These are phyloP conservation scores for Australoheros scitulus DNA, from an alignment of 2,113 vertebrate genomes.

Conservation along the genomic window DNA sequence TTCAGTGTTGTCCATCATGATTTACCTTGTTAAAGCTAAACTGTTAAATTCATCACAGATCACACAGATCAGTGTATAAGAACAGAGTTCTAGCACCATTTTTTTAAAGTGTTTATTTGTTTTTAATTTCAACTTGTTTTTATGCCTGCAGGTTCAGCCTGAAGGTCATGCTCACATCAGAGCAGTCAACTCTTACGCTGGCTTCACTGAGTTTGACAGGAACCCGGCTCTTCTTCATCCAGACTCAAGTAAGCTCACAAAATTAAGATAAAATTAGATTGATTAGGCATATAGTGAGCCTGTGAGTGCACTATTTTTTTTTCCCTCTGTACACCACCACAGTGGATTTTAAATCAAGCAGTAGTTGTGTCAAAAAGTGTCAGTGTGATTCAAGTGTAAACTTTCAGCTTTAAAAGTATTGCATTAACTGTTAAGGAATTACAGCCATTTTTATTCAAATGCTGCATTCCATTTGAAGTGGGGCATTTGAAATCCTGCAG, in stretches of 20 bases:
- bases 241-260: conserved; percentile 82
- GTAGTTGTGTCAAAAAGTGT: not conserved
- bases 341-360: not conserved
- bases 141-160: conserved; percentile 66
- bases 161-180: conserved; percentile 81
- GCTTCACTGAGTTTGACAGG: conserved; percentile 85
- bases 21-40: not conserved
- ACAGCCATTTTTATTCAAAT: not conserved
- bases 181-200: conserved; percentile 86
- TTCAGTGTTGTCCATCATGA: not conserved
- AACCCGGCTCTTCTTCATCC: conserved; percentile 80
- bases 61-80: not conserved
- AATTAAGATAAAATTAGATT: not conserved
- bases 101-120: not conserved
- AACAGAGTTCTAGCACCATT: not conserved
- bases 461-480: not conserved
- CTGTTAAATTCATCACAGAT: not conserved
- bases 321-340: not conserved
- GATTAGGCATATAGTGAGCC: too few species aligned
- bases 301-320: not conserved
- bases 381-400: not conserved
- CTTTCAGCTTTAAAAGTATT: not conserved
- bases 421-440: not conserved
- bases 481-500: not conserved
- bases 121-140: not conserved